Base-by-base conservation (phyloP, 2,888 invertebrate genomes). In the Amorpha juglandis region DNA sequence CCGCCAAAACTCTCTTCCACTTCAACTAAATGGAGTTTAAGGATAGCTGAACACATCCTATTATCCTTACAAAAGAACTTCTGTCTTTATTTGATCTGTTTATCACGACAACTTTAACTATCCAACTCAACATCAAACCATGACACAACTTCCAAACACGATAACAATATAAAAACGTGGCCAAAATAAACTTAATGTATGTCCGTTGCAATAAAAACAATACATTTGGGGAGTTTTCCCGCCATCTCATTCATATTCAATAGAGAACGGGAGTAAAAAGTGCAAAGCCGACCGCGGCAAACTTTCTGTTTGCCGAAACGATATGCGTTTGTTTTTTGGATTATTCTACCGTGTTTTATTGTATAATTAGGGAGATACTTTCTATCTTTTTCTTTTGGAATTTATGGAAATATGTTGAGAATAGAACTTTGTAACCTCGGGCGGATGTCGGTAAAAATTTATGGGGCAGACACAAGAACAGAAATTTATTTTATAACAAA, bases 181-280 rank as follows among this genome's bases (percentile, higher is more conserved):
- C 16, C 52, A 52, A 65, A 65, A 42, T 33, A 53, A 48, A 48
- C 58, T 47, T 35, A 55, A 55, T 64, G 47, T 64, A 64, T 55
- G 55, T 55, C 53, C 64, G 55, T 55, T 33, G 58, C 35, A 33
- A 47, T 65, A 65, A 65, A 65, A 65, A 65, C 64, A 65, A 65
- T 58, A 65, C 64, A 48, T 65, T 65, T 19, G 35, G 38, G 55
- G 35, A 42, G 58, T 16, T 48, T 27, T 64, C 47, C 64, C 64
- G 64, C 53, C 14, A 38, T 35, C 64, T 65, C 64, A 65, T 65
- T 58, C 64, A 65, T 65, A 65, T 65, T 65, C 64, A 65, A 58
- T 58, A 53, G 64, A 64, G 33, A n/a, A 55, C 47, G 9, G 38
- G 58, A 38, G 48, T 65, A 65, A 65, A 65, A 65, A 65, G 55